Evolutionary conservation across 2,797 vertebrate species (phyloP).

Genomic region (Manis javanica): DNA sequence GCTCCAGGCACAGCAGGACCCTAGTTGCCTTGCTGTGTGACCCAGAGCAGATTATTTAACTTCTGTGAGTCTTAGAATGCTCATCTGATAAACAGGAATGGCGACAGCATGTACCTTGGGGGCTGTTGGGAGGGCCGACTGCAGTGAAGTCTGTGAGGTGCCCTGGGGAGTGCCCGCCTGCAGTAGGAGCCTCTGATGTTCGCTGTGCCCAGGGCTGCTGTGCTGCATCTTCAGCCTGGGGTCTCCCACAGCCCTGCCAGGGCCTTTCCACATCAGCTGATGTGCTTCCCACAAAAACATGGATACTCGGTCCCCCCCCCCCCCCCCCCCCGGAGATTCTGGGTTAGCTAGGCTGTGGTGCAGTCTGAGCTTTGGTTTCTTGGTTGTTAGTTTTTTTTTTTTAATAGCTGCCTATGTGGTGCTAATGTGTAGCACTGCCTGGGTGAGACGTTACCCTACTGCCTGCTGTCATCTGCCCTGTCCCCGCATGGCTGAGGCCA

Average conservation of each 20-base stretch:
- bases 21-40: background rate
- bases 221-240: background rate
- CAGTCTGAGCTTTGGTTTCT: background rate
- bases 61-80: background rate
- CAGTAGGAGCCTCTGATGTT: background rate
- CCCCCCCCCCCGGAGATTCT: background rate
- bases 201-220: background rate
- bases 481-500: background rate
- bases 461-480: background rate
- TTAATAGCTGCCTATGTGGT: background rate
- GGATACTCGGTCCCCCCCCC: accelerated
- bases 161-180: background rate
- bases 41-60: background rate
- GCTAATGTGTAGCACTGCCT: background rate
- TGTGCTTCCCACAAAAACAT: background rate
- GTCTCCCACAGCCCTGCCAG: too few relatives aligned
- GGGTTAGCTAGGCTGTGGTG: background rate
- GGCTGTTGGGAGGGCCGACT: background rate
- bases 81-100: background rate
- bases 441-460: background rate
- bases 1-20: background rate
- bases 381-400: background rate
- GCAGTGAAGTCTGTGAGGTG: background rate
- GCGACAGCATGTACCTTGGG: background rate
- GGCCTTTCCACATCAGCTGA: background rate